Conservation (phyloP, 2,113 vertebrate species). For the Casuarius casuarius region DNA sequence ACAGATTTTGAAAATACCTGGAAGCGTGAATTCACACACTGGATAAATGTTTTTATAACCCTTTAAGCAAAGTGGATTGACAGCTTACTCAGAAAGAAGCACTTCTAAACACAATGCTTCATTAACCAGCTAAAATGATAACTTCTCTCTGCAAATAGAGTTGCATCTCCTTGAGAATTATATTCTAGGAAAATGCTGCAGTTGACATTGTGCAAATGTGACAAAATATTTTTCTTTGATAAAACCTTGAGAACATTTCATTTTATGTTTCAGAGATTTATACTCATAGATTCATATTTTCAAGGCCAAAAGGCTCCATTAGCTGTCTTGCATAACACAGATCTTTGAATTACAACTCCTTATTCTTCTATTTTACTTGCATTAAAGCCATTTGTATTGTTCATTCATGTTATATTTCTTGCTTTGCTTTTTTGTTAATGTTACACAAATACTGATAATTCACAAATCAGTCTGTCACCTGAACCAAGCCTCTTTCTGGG, state of each 20-base stretch:
- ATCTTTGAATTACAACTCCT: background rate
- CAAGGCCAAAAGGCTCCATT: background rate
- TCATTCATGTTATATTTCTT: background rate
- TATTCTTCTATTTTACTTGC: background rate
- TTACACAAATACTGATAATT: background rate
- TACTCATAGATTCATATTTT: background rate
- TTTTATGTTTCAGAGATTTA: constrained; percentile 32
- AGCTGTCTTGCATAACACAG: background rate
- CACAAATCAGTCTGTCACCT: background rate
- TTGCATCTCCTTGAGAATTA: background rate
- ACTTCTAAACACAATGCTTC: constrained; percentile 32
- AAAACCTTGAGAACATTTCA: constrained; percentile 1
- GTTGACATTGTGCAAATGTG: background rate
- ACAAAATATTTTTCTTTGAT: constrained; percentile 40
- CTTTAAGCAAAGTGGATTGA: constrained; percentile 36
- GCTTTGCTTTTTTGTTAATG: background rate
- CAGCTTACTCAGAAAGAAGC: background rate
- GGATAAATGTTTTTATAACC: background rate
- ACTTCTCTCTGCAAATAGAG: background rate
- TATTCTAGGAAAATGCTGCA: background rate
- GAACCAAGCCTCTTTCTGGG: background rate
- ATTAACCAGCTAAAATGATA: constrained; percentile 24
- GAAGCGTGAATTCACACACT: background rate
- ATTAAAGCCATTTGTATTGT: background rate
- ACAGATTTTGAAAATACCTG: constrained; percentile 37